Conservation (phyloP, 2,797 vertebrate genomes). For the Danio jaintianensis region DNA sequence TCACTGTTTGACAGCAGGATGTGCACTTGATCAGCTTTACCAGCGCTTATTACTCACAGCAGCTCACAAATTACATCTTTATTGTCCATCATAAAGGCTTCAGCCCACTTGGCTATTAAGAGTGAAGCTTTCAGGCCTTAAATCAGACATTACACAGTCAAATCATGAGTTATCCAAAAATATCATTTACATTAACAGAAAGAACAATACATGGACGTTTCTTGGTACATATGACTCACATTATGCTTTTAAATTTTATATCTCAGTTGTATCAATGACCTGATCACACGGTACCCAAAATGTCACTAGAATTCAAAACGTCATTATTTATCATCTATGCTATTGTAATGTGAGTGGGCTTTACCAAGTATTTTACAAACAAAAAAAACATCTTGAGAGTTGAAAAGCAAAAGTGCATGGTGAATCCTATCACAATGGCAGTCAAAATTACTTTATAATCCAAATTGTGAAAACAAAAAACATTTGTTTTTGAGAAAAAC, state of each 20-base stretch:
- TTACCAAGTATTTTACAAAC: no score
- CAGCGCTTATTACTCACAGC: neutral
- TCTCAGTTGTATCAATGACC: neutral
- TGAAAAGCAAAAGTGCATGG: no score
- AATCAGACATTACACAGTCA: neutral
- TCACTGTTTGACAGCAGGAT: conserved; percentile 14
- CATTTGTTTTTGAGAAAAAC: no score
- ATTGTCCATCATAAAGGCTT: conserved; percentile 5
- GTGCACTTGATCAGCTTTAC: conserved; percentile 12
- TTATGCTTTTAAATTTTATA: neutral
- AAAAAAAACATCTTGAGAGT: no score
- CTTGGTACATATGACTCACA: neutral
- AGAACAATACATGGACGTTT: neutral
- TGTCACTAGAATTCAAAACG: neutral
- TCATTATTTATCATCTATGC: no score
- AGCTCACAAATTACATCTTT: conserved; percentile 8
- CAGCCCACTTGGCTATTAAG: neutral
- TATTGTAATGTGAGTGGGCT: no score
- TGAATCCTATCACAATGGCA: no score
- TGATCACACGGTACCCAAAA: neutral
- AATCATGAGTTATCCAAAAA: neutral
- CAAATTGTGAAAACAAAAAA: no score
- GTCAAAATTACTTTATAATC: no score
- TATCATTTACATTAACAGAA: neutral
- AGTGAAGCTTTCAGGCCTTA: conserved; percentile 3